phyloP scores from a whole-genome alignment of 2,888 invertebrate species.

The Bruchidius siliquastri region DNA sequence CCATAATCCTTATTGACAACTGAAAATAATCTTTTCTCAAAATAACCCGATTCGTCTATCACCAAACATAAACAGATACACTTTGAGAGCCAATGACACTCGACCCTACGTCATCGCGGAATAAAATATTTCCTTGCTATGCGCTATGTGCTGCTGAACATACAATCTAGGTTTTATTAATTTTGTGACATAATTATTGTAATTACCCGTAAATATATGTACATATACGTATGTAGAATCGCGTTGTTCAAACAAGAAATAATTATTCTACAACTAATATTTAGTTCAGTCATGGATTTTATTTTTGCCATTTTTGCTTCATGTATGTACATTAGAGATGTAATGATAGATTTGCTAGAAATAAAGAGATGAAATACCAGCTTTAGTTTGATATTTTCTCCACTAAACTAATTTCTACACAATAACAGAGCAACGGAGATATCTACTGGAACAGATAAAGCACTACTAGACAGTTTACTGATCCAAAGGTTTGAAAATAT shows the following conservation, averaged over 20 bases:
- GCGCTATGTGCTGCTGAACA: neutral
- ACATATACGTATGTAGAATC: constrained; percentile 5
- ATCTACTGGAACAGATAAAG: too few species aligned
- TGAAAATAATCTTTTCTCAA: too few species aligned
- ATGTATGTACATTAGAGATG: constrained; percentile 25
- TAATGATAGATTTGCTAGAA: constrained; percentile 25
- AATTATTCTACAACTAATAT: constrained; percentile 24
- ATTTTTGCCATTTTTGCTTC: constrained; percentile 27
- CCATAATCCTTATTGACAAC: too few species aligned
- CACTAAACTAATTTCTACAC: too few species aligned
- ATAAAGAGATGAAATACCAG: constrained; percentile 9
- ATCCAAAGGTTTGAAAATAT: too few species aligned
- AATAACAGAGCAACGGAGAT: too few species aligned
- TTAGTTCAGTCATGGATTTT: constrained; percentile 23
- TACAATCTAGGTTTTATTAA: neutral
- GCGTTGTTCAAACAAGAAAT: constrained; percentile 19
- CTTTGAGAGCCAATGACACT: too few species aligned
- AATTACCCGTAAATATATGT: neutral
- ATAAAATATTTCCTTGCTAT: neutral
- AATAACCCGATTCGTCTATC: too few species aligned
- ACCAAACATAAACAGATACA: too few species aligned
- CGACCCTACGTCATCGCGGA: too few species aligned
- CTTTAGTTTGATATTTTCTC: too few species aligned
- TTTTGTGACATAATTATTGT: neutral
- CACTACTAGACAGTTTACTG: too few species aligned